A percentile compares a stretch with the other conserved stretches of the same genome.
Evolutionary conservation across 2,113 vertebrate species (phyloP).

Genomic region (Cyrtonyx montezumae): DNA sequence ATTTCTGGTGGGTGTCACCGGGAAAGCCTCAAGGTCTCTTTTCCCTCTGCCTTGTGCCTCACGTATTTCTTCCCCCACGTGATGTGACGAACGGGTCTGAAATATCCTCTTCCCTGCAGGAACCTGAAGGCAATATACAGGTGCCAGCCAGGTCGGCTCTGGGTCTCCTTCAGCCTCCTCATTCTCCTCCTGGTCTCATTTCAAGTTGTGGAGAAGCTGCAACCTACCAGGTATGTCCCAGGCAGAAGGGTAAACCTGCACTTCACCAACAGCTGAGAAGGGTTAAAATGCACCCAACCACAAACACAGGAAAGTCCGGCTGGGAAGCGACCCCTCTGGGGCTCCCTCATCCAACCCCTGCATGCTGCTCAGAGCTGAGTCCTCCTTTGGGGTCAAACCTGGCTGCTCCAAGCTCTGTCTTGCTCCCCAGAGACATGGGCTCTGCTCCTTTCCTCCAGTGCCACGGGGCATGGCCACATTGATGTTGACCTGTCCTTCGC

Average conservation of each 20-base stretch:
- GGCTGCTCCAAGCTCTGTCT: not conserved
- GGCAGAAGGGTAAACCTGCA: not conserved
- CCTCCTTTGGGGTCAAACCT: not conserved
- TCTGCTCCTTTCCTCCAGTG: not conserved
- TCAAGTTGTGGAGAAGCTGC: conserved; percentile 55
- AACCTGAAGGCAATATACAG: conserved; percentile 47
- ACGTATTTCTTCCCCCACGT: accelerated
- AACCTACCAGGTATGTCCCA: conserved; percentile 40
- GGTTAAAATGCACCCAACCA: not conserved
- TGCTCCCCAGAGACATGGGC: not conserved
- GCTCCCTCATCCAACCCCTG: not conserved
- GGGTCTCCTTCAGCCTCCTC: conserved; percentile 62
- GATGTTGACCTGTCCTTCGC: not conserved
- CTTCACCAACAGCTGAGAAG: accelerated
- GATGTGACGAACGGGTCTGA: not conserved
- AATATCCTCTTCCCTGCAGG: conserved; percentile 6
- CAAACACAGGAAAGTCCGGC: not conserved
- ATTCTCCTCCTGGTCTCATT: conserved; percentile 37
- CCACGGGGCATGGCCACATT: not conserved
- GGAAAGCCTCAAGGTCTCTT: accelerated
- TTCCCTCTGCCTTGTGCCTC: not conserved
- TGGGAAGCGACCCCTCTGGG: not conserved
- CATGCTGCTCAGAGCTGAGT: not conserved
- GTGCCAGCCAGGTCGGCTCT: conserved; percentile 50
- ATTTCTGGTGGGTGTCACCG: not conserved